Base-by-base conservation (phyloP, 2,797 vertebrate species). In the Hypotaenidia okinawae region DNA sequence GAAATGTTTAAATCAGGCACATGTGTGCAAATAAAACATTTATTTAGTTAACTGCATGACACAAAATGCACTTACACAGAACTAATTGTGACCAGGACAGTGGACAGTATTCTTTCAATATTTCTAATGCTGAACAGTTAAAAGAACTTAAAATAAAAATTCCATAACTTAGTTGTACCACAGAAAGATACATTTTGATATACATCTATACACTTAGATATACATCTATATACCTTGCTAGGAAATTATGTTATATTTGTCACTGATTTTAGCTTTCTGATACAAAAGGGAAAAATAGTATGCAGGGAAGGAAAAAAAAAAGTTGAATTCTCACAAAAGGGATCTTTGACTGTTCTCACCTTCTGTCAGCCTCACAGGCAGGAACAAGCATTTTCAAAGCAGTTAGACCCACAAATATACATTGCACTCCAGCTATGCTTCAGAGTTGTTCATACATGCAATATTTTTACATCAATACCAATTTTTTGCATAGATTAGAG, bases 391-490 rank as follows among this genome's bases (percentile, higher is more conserved):
- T 84, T 96, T 96, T 94, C 95, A 93, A 97, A 96, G 85, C 79
- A 86, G 75, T 93, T 95, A 52, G 66, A 78, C 83, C 33, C 67
- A 94, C 82, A 94, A 92, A 70, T 91, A 92, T 41, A 76, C 94
- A 62, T 88, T 84, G 81, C 87, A 64, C 83, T 97, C 74, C 92
- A 92, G 80, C 88, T 97, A 90, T 70, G 72, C 91, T 84, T 94
- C 86, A 75, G 84, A 93, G 82, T 91, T 95, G 78, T 87, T 96
- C 94, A 90, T 93, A 84, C 78, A 74, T 83, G 72, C 86, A 78
- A 84, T 96, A 95, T 96, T 96, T 97, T 97, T 61, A 80, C 96
- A 90, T 93, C 96, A 96, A 95, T 95, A 77, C 93, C 94, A 94
- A 85, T 91, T 96, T 94, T 94, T 94, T 96, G 93, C 90, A 96